phyloP scores from a whole-genome alignment of 2,797 vertebrate genomes.

The Aulostomus chinensis region DNA sequence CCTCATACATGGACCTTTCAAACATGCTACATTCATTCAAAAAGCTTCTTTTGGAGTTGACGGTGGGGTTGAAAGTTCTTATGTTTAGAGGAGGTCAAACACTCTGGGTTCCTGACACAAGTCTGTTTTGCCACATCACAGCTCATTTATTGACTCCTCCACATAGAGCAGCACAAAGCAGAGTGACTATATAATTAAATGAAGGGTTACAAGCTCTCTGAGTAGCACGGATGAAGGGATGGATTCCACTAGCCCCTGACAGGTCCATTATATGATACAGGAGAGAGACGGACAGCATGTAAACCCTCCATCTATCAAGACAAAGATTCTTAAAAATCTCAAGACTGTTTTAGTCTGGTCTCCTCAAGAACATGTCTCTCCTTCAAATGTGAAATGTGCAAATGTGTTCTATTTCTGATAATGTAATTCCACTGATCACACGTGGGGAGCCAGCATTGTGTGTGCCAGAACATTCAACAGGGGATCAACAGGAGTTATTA shows the following conservation, averaged over 20 bases:
- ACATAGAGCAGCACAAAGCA: conserved; percentile 23
- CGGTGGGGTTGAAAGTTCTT: conserved; percentile 36
- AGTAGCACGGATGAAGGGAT: conserved; percentile 42
- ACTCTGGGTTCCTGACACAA: conserved; percentile 50
- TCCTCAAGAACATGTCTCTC: no score
- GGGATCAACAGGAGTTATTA: conserved; percentile 73
- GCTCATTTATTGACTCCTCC: conserved; percentile 46
- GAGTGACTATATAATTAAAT: conserved; percentile 33
- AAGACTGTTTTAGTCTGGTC: conserved; percentile 29
- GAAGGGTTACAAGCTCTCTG: conserved; percentile 62
- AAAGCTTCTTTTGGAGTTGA: conserved; percentile 18
- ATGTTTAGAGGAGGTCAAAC: conserved; percentile 50
- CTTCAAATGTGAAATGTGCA: no score
- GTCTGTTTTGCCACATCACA: conserved; percentile 15
- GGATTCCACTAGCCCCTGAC: conserved; percentile 52
- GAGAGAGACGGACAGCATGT: conserved; percentile 27
- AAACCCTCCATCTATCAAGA: conserved; percentile 44
- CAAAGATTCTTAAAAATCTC: conserved; percentile 35
- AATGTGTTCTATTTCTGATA: conserved; percentile 48
- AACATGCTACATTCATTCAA: conserved; percentile 39
- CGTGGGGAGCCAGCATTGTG: conserved; percentile 41
- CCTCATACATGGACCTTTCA: conserved; percentile 47
- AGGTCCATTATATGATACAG: conserved; percentile 47
- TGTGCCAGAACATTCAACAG: conserved; percentile 68
- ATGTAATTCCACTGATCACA: conserved; percentile 56